Evolutionary conservation across 2,888 invertebrate species (phyloP).

Genomic region (Callyntrura sp.): DNA sequence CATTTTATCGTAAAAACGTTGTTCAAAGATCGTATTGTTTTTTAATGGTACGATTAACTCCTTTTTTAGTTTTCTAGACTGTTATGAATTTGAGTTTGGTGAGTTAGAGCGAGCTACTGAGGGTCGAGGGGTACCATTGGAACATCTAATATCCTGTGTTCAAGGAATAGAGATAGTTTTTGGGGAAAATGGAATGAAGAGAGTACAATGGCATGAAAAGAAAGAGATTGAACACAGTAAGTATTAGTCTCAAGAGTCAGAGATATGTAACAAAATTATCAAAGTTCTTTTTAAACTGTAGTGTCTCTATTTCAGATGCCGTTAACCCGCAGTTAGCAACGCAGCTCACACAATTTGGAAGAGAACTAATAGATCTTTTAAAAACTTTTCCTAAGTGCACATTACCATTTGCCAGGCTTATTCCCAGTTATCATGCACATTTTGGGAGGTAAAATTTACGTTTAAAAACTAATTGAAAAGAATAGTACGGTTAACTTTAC

Average conservation of each 20-base stretch:
- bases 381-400: conserved; percentile 93
- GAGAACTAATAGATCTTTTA: conserved; percentile 94
- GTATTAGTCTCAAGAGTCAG: background rate
- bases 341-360: conserved; percentile 92
- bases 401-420: conserved; percentile 93
- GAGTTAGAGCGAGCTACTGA: conserved; percentile 86
- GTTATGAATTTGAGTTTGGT: conserved; percentile 92
- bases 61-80: conserved; percentile 90
- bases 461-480: background rate
- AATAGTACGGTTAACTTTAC: background rate
- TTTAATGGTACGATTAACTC: too few relatives aligned
- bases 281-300: conserved; percentile 18
- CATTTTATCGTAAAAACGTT: conserved; percentile 50
- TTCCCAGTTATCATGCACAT: conserved; percentile 98
- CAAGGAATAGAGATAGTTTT: conserved; percentile 89
- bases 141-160: conserved; percentile 95
- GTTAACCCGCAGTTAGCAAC: conserved; percentile 56
- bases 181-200: conserved; percentile 87
- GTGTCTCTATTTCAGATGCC: background rate
- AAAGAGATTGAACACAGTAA: conserved; percentile 75
- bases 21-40: conserved; percentile 5
- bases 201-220: conserved; percentile 86
- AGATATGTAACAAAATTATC: too few relatives aligned
- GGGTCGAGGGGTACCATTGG: conserved; percentile 93
- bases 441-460: conserved; percentile 88